These are phyloP conservation scores for Mus spretus DNA, from an alignment of 2,797 vertebrate species.

Conservation along the genomic window DNA sequence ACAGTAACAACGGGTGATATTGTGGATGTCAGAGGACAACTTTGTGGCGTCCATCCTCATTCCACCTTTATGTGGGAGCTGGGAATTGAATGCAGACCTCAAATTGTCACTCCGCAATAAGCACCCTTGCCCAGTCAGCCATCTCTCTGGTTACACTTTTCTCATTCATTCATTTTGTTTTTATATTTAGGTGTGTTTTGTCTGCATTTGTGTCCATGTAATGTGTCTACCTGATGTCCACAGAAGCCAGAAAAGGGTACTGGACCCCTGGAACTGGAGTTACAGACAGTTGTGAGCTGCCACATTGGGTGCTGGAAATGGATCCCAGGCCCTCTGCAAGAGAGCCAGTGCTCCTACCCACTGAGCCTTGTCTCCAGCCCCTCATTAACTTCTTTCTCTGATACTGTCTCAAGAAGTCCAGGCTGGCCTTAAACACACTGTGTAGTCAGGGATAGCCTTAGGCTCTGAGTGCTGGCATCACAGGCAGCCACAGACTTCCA, in stretches of 20 bases:
- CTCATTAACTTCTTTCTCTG: neutral
- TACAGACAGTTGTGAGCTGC: no score
- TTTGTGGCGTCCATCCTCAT: neutral
- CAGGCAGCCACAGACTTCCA: neutral
- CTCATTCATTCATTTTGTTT: neutral
- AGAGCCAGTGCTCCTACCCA: no score
- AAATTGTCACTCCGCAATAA: neutral
- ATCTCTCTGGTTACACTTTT: neutral
- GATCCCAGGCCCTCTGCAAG: neutral
- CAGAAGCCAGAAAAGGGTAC: neutral
- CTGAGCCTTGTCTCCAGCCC: neutral
- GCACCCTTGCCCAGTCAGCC: neutral
- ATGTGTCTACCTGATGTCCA: neutral
- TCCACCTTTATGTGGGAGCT: neutral
- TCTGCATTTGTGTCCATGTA: neutral
- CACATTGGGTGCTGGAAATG: neutral
- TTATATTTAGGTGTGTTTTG: neutral
- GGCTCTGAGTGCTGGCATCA: neutral
- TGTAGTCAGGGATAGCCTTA: neutral
- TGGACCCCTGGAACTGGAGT: neutral
- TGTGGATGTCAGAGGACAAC: neutral
- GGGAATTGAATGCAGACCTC: neutral
- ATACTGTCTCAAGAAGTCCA: neutral
- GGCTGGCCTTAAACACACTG: neutral
- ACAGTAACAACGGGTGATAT: neutral